These are phyloP conservation scores for Cryptocheilus praepositus DNA, from an alignment of 2,888 invertebrate genomes.

Conservation along the genomic window DNA sequence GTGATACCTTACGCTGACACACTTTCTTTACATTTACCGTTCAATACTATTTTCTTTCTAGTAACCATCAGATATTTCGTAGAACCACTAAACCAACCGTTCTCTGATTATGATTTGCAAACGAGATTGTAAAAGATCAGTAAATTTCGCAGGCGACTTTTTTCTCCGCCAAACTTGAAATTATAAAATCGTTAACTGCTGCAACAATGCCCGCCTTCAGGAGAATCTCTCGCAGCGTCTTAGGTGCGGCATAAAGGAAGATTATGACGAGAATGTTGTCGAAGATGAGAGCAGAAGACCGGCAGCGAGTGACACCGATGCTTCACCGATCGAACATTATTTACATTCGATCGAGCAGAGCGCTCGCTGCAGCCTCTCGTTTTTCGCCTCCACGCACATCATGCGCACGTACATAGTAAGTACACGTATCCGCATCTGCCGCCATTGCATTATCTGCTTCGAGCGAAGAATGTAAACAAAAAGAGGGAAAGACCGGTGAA, in stretches of 20 bases:
- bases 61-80: too few species aligned
- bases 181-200: too few species aligned
- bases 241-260: slow-evolving; percentile 6
- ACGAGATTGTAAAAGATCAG: too few species aligned
- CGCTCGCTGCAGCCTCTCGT: slow-evolving; percentile 45
- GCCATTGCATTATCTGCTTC: slow-evolving; percentile 41
- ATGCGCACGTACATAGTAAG: slow-evolving; percentile 41
- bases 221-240: too few species aligned
- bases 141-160: too few species aligned
- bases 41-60: too few species aligned
- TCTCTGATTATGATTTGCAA: too few species aligned
- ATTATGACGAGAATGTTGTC: slow-evolving; percentile 18
- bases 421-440: slow-evolving; percentile 32
- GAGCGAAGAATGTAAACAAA: slow-evolving; percentile 39
- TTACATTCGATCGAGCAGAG: slow-evolving; percentile 56
- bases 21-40: too few species aligned
- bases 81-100: too few species aligned
- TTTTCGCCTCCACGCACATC: slow-evolving; percentile 53
- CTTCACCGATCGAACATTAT: slow-evolving; percentile 50
- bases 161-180: too few species aligned
- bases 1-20: too few species aligned
- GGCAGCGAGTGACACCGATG: slow-evolving; percentile 23
- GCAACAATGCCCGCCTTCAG: neutral
- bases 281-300: slow-evolving; percentile 23
- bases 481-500: slow-evolving; percentile 21